A percentile compares a stretch with the other conserved stretches of the same genome.
Evolutionary conservation across 2,888 invertebrate species (phyloP).

Genomic region (Dolichopus griseipennis): DNA sequence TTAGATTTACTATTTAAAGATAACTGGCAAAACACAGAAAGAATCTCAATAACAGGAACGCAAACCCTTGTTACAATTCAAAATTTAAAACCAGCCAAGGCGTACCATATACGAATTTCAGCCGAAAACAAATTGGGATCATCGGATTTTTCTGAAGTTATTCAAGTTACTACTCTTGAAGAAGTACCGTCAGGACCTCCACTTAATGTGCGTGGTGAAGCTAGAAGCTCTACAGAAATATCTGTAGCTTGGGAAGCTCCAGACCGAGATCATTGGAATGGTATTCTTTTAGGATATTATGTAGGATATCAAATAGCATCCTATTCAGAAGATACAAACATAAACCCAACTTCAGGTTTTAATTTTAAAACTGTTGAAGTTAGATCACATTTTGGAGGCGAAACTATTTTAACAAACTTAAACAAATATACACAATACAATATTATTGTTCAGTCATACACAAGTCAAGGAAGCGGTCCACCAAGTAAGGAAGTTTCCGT

Average conservation of each 20-base stretch:
- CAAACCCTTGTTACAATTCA: constrained; percentile 72
- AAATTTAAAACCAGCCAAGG: constrained; percentile 74
- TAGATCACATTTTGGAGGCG: constrained; percentile 61
- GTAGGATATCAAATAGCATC: constrained; percentile 65
- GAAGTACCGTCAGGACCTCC: constrained; percentile 79
- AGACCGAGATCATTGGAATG: constrained; percentile 76
- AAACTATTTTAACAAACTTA: constrained; percentile 59
- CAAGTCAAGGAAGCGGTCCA: constrained; percentile 77
- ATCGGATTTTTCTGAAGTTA: constrained; percentile 77
- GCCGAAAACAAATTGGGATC: constrained; percentile 83
- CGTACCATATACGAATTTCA: constrained; percentile 79
- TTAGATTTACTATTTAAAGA: constrained; percentile 41
- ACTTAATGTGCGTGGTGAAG: constrained; percentile 69
- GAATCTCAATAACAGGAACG: constrained; percentile 72
- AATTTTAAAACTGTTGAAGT: constrained; percentile 69
- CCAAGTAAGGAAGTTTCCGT: constrained; percentile 70
- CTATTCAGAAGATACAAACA: constrained; percentile 42
- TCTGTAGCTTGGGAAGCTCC: constrained; percentile 83
- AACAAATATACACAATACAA: constrained; percentile 73
- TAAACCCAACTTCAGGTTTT: constrained; percentile 50
- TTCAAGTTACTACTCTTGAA: constrained; percentile 77
- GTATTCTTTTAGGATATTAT: constrained; percentile 77
- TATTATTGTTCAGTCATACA: constrained; percentile 78
- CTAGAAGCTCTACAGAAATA: constrained; percentile 76
- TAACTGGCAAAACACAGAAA: constrained; percentile 73